Conservation (phyloP, 1,140 invertebrate genomes). For the Wasmannia auropunctata region DNA sequence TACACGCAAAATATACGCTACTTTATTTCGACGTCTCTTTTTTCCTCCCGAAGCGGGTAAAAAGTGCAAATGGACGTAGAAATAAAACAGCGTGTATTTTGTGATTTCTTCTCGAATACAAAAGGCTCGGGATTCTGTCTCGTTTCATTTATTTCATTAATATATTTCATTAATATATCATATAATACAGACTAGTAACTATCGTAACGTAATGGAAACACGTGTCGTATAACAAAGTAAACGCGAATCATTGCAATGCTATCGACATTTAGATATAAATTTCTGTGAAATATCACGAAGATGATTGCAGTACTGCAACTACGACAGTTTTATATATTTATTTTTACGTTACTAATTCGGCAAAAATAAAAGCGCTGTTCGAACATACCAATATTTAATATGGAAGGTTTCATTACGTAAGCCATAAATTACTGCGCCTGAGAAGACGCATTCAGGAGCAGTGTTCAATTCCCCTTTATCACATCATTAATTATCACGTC, state of each 20-base stretch:
- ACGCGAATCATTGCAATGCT: neutral
- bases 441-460: neutral
- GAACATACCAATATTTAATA: neutral
- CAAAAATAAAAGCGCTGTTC: neutral
- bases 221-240: neutral
- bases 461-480: slow-evolving; percentile 29
- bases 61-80: too few species aligned
- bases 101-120: neutral
- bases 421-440: neutral
- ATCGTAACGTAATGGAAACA: neutral
- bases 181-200: neutral
- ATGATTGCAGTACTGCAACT: neutral
- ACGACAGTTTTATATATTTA: neutral
- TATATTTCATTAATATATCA: neutral
- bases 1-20: neutral
- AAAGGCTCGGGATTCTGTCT: neutral
- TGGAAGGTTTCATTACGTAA: neutral
- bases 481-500: slow-evolving; percentile 6
- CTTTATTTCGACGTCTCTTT: neutral
- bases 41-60: too few species aligned
- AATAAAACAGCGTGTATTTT: too few species aligned
- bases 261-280: neutral
- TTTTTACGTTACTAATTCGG: neutral
- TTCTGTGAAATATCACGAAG: neutral
- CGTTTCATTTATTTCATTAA: neutral